Evolutionary conservation across 2,888 invertebrate genomes (phyloP).

Genomic region (Drosophila pegasa): DNA sequence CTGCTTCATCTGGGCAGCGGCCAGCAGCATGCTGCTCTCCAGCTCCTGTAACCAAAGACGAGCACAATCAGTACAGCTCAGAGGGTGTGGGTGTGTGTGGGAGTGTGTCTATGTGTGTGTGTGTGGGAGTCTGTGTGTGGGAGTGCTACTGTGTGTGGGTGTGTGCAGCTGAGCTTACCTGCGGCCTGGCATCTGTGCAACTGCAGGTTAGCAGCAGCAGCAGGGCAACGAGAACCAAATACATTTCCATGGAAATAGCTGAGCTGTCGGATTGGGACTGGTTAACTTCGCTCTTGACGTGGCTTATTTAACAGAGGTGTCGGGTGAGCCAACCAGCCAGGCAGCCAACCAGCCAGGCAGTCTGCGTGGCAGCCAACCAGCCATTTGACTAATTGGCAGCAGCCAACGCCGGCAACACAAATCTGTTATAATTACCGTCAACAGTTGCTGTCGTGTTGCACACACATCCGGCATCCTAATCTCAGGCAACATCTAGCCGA

Average conservation of each 20-base stretch:
- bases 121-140: background rate
- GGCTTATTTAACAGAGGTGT: conserved; percentile 39
- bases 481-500: conserved; percentile 43
- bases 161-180: conserved; percentile 39
- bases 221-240: conserved; percentile 5
- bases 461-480: conserved; percentile 43
- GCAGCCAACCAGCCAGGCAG: background rate
- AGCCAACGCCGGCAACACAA: conserved; percentile 8
- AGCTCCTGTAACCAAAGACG: conserved; percentile 55
- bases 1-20: conserved; percentile 61
- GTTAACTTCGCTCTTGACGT: background rate
- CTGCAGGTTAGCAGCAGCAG: conserved; percentile 27
- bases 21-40: conserved; percentile 53
- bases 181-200: conserved; percentile 37
- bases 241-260: conserved; percentile 27
- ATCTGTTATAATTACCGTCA: conserved; percentile 17
- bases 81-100: background rate
- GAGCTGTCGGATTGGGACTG: conserved; percentile 13
- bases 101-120: background rate
- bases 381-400: conserved; percentile 41
- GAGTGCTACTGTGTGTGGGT: background rate
- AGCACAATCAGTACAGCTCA: background rate
- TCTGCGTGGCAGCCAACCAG: background rate
- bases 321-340: background rate
- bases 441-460: conserved; percentile 23